Conservation (phyloP, 92 coral and sea anemone genomes). For the Diadumene lineata region DNA sequence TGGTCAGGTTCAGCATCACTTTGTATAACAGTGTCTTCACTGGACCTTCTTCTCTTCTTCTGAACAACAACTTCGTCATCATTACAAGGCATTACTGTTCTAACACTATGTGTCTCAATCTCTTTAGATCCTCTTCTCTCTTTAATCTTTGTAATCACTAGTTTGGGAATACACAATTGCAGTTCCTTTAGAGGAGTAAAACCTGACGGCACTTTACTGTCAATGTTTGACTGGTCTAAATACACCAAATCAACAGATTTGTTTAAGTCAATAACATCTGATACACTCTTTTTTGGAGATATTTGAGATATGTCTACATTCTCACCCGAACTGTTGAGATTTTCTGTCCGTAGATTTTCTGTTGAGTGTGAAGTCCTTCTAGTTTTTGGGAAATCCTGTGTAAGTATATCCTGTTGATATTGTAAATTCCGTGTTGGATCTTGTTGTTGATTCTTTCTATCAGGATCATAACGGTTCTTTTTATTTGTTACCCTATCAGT, state of each 20-base stretch:
- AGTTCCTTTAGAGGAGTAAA: slow-evolving; percentile 57
- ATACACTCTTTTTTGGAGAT: background rate
- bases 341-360: slow-evolving; percentile 3
- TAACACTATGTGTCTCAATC: slow-evolving; percentile 84
- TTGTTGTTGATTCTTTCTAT: no score
- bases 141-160: slow-evolving; percentile 81
- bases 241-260: slow-evolving; percentile 25
- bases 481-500: slow-evolving; percentile 6
- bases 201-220: background rate
- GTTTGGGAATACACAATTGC: slow-evolving; percentile 85
- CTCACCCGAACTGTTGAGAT: slow-evolving; percentile 8
- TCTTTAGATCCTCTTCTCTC: slow-evolving; percentile 83
- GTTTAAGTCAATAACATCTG: slow-evolving; percentile 33
- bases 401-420: slow-evolving; percentile 10
- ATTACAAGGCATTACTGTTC: slow-evolving; percentile 68
- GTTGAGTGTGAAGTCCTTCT: background rate
- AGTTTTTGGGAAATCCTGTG: background rate
- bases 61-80: slow-evolving; percentile 43
- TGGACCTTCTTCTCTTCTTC: slow-evolving; percentile 65
- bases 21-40: slow-evolving; percentile 46
- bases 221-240: slow-evolving; percentile 7
- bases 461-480: no score
- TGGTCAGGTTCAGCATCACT: slow-evolving; percentile 54
- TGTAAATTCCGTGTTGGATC: no score
- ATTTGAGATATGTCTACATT: slow-evolving; percentile 5